A percentile compares a stretch with the other conserved stretches of the same genome.
Evolutionary conservation across 2,113 vertebrate species (phyloP).

Genomic region (Gnathonemus echidnorhynchus): DNA sequence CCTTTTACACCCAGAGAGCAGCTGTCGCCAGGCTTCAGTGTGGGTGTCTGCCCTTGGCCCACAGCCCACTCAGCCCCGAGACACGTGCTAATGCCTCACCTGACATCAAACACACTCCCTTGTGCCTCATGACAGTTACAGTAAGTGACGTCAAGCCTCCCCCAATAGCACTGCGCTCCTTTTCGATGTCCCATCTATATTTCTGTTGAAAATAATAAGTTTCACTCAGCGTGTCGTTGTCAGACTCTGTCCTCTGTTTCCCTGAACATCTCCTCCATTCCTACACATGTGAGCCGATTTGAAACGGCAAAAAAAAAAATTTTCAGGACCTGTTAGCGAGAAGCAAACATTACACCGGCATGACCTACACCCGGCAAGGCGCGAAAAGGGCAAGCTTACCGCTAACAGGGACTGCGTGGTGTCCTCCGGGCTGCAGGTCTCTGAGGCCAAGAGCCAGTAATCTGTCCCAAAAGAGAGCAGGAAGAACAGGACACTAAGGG

Average conservation of each 20-base stretch:
- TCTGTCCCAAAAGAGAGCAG: slow-evolving; percentile 91
- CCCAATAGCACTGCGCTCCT: slow-evolving; percentile 35
- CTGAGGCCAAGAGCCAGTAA: slow-evolving; percentile 89
- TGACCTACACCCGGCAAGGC: background rate
- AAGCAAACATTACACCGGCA: background rate
- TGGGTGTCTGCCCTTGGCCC: background rate
- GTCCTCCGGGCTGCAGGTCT: slow-evolving; percentile 59
- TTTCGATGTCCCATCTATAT: slow-evolving; percentile 39
- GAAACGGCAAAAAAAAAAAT: background rate
- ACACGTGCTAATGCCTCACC: no score
- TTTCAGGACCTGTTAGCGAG: background rate
- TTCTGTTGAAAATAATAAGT: slow-evolving; percentile 27
- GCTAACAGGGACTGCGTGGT: slow-evolving; percentile 7
- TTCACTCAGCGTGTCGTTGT: background rate
- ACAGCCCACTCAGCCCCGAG: background rate
- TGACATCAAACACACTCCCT: slow-evolving; percentile 2
- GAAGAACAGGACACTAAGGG: slow-evolving; percentile 76
- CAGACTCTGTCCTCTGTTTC: background rate
- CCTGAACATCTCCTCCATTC: background rate
- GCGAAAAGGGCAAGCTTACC: slow-evolving; percentile 40
- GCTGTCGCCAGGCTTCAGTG: background rate
- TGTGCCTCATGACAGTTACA: slow-evolving; percentile 38
- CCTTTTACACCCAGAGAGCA: background rate
- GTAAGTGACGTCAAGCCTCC: slow-evolving; percentile 54
- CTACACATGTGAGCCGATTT: background rate